These are phyloP conservation scores for Symphodus melops DNA, from an alignment of 2,113 vertebrate genomes.

Conservation along the genomic window DNA sequence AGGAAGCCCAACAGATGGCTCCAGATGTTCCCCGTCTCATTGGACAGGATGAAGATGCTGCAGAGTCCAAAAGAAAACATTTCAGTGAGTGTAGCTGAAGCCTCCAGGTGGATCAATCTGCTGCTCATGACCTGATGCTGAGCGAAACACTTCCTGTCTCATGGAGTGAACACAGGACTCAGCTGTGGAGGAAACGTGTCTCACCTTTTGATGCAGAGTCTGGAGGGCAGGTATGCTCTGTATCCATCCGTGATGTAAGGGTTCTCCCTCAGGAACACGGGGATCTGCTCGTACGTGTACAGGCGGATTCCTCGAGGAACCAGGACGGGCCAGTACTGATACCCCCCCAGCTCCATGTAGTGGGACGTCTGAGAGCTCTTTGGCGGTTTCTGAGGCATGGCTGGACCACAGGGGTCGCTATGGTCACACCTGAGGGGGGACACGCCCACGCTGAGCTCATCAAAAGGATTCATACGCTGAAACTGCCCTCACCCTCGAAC, in stretches of 20 bases:
- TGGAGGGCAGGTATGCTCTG: constrained; percentile 93
- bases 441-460: no score
- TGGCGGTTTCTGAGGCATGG: constrained; percentile 90
- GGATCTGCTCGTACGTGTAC: constrained; percentile 96
- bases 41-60: constrained; percentile 95
- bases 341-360: constrained; percentile 95
- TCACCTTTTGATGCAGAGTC: constrained; percentile 94
- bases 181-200: no score
- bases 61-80: background rate
- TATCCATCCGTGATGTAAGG: constrained; percentile 98
- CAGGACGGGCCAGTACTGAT: constrained; percentile 96
- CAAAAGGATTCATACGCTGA: no score
- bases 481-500: no score
- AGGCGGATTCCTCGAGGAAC: constrained; percentile 92
- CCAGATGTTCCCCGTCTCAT: constrained; percentile 96
- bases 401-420: constrained; percentile 13
- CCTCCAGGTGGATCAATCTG: no score
- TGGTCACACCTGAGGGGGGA: constrained; percentile 28
- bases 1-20: constrained; percentile 94
- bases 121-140: no score
- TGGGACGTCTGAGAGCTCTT: constrained; percentile 89
- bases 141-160: no score
- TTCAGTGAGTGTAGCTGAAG: no score
- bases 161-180: no score
- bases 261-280: constrained; percentile 92